phyloP scores from a whole-genome alignment of 2,888 invertebrate species.

The Sepioteuthis lessoniana region DNA sequence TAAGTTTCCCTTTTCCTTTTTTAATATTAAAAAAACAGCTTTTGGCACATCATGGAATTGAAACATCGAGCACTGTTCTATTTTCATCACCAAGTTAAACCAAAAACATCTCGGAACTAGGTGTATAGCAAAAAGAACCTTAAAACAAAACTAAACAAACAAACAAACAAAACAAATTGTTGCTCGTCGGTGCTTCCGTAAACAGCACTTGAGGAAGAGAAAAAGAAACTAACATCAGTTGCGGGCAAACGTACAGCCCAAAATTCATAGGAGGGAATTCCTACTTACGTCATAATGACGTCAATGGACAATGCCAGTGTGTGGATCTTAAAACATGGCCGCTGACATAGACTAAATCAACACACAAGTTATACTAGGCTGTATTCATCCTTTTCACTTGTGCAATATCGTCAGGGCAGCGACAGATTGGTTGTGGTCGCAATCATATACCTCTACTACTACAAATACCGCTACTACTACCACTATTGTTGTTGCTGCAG shows the following conservation, averaged over 20 bases:
- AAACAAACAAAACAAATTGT: background rate
- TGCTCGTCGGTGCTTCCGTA: background rate
- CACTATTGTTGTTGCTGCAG: conserved; percentile 23
- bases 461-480: background rate
- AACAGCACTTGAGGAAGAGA: background rate
- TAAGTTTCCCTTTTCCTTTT: too few relatives aligned
- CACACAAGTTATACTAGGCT: background rate
- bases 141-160: background rate
- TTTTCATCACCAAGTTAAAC: too few relatives aligned
- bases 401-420: background rate
- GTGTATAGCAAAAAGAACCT: too few relatives aligned
- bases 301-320: conserved; percentile 24
- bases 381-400: conserved; percentile 37
- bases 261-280: conserved; percentile 46
- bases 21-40: too few relatives aligned
- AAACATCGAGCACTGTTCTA: too few relatives aligned
- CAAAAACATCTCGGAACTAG: too few relatives aligned
- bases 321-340: too few relatives aligned
- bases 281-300: conserved; percentile 47
- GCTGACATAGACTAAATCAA: conserved; percentile 24
- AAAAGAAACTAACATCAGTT: background rate
- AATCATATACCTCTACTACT: background rate
- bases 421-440: background rate
- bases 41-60: too few relatives aligned
- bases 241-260: background rate